Conservation (phyloP, 2,113 vertebrate genomes). For the Actenoides hombroni region DNA sequence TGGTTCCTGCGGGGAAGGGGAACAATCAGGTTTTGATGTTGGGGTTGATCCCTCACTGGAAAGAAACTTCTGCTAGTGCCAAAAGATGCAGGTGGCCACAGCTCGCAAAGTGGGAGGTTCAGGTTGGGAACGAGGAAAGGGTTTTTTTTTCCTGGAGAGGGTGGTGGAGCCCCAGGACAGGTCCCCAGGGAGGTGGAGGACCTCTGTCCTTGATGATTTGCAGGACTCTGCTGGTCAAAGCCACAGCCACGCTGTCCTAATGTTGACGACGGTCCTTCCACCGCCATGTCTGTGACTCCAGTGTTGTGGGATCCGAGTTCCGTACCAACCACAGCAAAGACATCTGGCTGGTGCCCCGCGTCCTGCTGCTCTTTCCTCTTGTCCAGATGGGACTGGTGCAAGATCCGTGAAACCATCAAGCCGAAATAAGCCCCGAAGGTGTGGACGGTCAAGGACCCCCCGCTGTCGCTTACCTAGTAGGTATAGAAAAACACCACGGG, state of each 20-base stretch:
- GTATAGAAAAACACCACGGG: rapidly evolving
- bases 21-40: not conserved
- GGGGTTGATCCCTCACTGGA: not conserved
- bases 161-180: not conserved
- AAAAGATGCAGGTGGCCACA: no score
- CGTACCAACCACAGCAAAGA: constrained; percentile 90
- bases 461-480: constrained; percentile 83
- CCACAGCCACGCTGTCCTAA: not conserved
- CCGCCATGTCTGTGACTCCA: rapidly evolving
- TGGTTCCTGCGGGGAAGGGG: constrained; percentile 75
- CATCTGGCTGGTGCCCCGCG: constrained; percentile 78
- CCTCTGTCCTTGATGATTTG: not conserved
- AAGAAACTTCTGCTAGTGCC: not conserved
- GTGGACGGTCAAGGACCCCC: constrained; percentile 92
- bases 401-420: constrained; percentile 81
- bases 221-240: not conserved
- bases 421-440: constrained; percentile 93
- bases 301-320: rapidly evolving
- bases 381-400: constrained; percentile 76
- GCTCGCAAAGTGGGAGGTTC: not conserved
- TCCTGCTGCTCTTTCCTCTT: constrained; percentile 77
- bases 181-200: not conserved
- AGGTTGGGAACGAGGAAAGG: not conserved
- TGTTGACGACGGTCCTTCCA: not conserved
- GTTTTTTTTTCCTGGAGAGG: not conserved